Base-by-base conservation (phyloP, 2,888 invertebrate species). In the Luperina testacea region DNA sequence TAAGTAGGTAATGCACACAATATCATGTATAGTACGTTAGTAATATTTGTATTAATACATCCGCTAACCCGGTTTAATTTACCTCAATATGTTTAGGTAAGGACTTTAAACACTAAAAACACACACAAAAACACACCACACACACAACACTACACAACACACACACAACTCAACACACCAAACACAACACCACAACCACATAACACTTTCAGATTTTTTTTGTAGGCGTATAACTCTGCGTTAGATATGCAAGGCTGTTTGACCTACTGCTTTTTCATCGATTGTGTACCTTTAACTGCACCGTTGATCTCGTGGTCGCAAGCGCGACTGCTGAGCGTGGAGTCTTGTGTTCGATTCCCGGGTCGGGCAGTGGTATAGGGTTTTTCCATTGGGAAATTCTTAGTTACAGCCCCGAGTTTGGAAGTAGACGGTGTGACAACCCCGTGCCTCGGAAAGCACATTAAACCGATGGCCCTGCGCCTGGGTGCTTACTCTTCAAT, bases 21-120 rank as follows among this genome's bases (percentile, higher is more conserved):
- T 59, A 38, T 74, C 80, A 27, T 76, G 24, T 27, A 32, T 7
- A 45, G 27, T 42, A 45, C 32, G 7, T 59, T 68, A 72, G 51
- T 59, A 24, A 69, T 72, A 32, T 32, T 32, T 77, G 17, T 72
- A 69, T 77, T 72, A 59, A 69, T 48, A 57, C 68, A 80, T 81
- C 81, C 72, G 81, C n/a, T 72, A 82, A 81, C 81, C 82, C 45
- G 71, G 45, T 75, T 81, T 61, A 45, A 9, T 72, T 72, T 68
- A 53, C 73, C 38, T 57, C 38, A 57, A 2, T 13, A 3, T 27
- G 24, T n/a, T 77, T 64, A 63, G 15, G 8, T 65, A 27, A 27
- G 15, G 20, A 42, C 13, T 48, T 65, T 32, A 64, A 32, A 48
- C 17, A 38, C 38, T 38, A 38, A 38, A 38, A 38, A 38, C 38